Evolutionary conservation across 2,888 invertebrate species (phyloP).

Genomic region (Cremastobaeus sp.): DNA sequence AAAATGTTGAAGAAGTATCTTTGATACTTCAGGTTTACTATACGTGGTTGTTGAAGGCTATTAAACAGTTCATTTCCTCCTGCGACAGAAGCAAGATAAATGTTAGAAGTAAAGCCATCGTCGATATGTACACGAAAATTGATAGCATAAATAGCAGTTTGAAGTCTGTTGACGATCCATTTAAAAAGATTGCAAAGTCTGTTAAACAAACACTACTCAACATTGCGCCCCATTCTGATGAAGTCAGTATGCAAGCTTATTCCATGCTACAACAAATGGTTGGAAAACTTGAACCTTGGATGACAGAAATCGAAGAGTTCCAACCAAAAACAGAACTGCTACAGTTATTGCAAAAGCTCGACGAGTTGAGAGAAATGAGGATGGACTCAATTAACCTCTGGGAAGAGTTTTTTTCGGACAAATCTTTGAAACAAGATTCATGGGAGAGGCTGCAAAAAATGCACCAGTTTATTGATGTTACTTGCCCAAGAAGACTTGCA

Average conservation of each 20-base stretch:
- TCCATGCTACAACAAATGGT: constrained; percentile 59
- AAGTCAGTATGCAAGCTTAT: constrained; percentile 59
- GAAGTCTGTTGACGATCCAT: constrained; percentile 64
- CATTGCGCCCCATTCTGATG: constrained; percentile 68
- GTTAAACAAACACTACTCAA: constrained; percentile 65
- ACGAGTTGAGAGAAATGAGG: constrained; percentile 42
- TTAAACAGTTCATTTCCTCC: constrained; percentile 63
- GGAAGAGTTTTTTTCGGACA: constrained; percentile 62
- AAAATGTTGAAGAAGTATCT: constrained; percentile 79
- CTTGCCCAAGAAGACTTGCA: constrained; percentile 8
- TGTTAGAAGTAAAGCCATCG: background rate
- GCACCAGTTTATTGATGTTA: constrained; percentile 48
- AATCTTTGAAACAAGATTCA: constrained; percentile 52
- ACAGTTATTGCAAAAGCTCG: constrained; percentile 61
- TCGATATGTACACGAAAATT: constrained; percentile 41
- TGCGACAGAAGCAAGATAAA: constrained; percentile 37
- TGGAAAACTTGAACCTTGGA: constrained; percentile 59
- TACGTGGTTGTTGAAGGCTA: constrained; percentile 85
- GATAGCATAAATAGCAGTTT: constrained; percentile 62
- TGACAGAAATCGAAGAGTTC: constrained; percentile 25
- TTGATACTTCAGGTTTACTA: constrained; percentile 84
- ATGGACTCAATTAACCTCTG: constrained; percentile 65
- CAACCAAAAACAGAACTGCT: constrained; percentile 64
- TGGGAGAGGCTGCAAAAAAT: constrained; percentile 55
- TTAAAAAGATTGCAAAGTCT: constrained; percentile 69